phyloP scores from a whole-genome alignment of 2,888 invertebrate species.

The Congeria kusceri region DNA sequence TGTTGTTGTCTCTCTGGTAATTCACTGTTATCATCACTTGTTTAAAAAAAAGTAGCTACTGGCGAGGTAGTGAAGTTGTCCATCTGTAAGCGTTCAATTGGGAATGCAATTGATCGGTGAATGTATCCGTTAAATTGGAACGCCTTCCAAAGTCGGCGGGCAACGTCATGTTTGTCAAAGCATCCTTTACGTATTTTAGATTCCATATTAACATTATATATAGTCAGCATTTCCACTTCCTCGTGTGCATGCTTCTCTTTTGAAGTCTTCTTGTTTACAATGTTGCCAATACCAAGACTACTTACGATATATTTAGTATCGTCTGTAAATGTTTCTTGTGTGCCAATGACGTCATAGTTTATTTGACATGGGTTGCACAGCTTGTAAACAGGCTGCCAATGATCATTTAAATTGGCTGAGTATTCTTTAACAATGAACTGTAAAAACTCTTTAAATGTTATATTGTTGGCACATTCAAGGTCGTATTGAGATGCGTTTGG shows the following conservation, averaged over 20 bases:
- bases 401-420: constrained; percentile 44
- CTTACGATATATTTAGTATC: constrained; percentile 44
- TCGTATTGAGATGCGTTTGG: background rate
- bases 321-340: constrained; percentile 57
- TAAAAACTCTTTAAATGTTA: constrained; percentile 64
- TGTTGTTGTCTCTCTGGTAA: background rate
- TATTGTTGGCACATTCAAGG: constrained; percentile 44
- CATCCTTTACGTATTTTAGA: constrained; percentile 34
- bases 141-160: constrained; percentile 50
- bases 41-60: constrained; percentile 1
- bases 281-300: constrained; percentile 33
- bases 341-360: constrained; percentile 58
- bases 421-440: constrained; percentile 30
- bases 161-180: constrained; percentile 42
- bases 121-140: constrained; percentile 68
- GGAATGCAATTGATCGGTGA: constrained; percentile 23
- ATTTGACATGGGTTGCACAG: constrained; percentile 63
- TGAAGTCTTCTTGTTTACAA: background rate
- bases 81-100: background rate
- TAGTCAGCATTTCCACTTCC: constrained; percentile 49
- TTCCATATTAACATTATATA: constrained; percentile 58
- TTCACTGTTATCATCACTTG: constrained; percentile 12
- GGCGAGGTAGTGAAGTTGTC: constrained; percentile 4
- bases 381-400: constrained; percentile 50
- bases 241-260: constrained; percentile 14